phyloP scores from a whole-genome alignment of 2,797 vertebrate species.

The Melanotaenia nigrans region DNA sequence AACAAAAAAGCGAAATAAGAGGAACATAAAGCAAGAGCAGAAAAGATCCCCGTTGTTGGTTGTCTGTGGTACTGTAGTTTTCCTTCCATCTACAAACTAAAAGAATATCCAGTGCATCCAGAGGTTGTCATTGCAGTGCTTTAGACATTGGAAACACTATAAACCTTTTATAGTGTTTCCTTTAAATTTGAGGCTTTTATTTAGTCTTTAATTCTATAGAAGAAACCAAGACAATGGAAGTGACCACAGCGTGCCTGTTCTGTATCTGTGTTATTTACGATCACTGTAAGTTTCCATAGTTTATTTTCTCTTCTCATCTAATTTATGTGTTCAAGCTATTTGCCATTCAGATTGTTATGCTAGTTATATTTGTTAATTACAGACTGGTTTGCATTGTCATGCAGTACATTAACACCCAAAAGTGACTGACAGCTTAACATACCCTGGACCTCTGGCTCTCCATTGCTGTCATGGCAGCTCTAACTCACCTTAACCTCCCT shows the following conservation, averaged over 20 bases:
- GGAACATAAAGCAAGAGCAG: neutral
- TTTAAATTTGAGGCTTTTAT: conserved; percentile 49
- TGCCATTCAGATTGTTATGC: conserved; percentile 59
- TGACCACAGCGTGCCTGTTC: conserved; percentile 28
- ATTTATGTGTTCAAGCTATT: conserved; percentile 55
- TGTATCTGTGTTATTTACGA: conserved; percentile 54
- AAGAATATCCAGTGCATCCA: conserved; percentile 48
- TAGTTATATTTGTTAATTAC: conserved; percentile 71
- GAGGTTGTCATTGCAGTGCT: conserved; percentile 61
- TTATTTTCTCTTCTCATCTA: conserved; percentile 61
- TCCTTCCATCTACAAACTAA: conserved; percentile 34
- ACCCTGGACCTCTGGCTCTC: conserved; percentile 63
- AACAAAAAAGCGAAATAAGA: conserved; percentile 7
- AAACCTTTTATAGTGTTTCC: conserved; percentile 65
- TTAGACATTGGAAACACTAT: conserved; percentile 41
- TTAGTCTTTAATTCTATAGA: conserved; percentile 58
- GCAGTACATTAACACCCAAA: conserved; percentile 55
- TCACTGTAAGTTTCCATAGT: conserved; percentile 44
- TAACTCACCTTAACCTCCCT: conserved; percentile 64
- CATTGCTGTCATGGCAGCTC: conserved; percentile 27
- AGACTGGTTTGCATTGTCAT: conserved; percentile 73
- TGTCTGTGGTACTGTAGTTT: conserved; percentile 27
- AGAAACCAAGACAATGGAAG: conserved; percentile 44
- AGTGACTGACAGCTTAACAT: conserved; percentile 51
- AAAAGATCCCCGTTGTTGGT: conserved; percentile 16